Evolutionary conservation across 1,140 invertebrate species (phyloP).

Genomic region (Drosophila arizonae): DNA sequence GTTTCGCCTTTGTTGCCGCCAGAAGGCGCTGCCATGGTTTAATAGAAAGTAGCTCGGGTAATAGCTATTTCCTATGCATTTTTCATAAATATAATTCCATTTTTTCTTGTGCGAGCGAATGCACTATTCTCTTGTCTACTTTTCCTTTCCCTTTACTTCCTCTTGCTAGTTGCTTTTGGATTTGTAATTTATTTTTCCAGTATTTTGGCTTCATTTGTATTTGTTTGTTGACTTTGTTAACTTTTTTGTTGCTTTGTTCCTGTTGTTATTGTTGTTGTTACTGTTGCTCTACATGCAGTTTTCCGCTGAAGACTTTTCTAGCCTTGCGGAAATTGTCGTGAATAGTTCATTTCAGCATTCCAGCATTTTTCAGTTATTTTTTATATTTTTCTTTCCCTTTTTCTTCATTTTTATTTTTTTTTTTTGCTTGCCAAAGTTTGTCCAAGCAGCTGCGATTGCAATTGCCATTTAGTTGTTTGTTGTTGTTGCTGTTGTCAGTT

Average conservation of each 20-base stretch:
- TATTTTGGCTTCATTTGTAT: conserved; percentile 44
- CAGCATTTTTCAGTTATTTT: conserved; percentile 44
- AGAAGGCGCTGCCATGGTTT: not conserved
- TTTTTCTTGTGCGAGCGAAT: conserved; percentile 6
- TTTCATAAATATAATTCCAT: conserved; percentile 29
- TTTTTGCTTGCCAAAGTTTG: conserved; percentile 54
- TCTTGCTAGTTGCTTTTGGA: conserved; percentile 7
- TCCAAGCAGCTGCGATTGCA: conserved; percentile 62
- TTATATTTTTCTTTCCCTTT: conserved; percentile 30
- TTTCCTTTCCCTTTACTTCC: not conserved
- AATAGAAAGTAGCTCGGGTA: conserved; percentile 9
- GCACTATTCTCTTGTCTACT: not conserved
- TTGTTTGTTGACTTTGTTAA: conserved; percentile 48
- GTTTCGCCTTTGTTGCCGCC: not conserved
- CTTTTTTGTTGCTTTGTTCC: conserved; percentile 12
- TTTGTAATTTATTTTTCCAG: conserved; percentile 46
- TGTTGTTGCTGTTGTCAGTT: conserved; percentile 20
- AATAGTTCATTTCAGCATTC: conserved; percentile 69
- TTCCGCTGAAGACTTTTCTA: conserved; percentile 12
- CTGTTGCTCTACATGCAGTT: conserved; percentile 26
- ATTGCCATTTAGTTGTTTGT: conserved; percentile 43
- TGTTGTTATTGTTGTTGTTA: conserved; percentile 3
- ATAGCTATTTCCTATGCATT: conserved; percentile 15
- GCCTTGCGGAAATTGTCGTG: conserved; percentile 69
- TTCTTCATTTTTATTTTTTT: conserved; percentile 35